phyloP scores from a whole-genome alignment of 2,797 vertebrate species.

The Nothura maculosa region DNA sequence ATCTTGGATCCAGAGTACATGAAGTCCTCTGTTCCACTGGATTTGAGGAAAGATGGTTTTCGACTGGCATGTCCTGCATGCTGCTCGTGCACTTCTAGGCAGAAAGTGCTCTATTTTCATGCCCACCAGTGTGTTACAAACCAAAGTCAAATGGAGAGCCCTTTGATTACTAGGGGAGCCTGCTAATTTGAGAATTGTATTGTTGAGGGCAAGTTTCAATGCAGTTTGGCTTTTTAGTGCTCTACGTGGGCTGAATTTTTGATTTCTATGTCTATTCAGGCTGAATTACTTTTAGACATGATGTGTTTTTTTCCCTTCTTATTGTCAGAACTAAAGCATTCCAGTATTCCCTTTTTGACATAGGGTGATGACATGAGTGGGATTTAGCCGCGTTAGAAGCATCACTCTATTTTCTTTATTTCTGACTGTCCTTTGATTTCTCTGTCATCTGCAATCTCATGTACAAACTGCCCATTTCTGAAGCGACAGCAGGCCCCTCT shows the following conservation, averaged over 20 bases:
- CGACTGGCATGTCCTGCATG: accelerated
- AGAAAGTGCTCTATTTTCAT: neutral
- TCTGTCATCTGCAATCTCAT: neutral
- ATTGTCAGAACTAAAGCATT: neutral
- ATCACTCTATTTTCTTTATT: neutral
- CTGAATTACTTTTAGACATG: neutral
- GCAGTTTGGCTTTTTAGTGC: neutral
- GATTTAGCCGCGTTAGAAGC: neutral
- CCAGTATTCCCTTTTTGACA: neutral
- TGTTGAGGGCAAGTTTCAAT: neutral
- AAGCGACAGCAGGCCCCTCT: neutral
- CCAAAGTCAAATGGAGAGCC: neutral
- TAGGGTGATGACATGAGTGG: neutral
- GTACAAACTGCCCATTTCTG: neutral
- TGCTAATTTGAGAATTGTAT: neutral
- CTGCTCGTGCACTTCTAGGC: neutral
- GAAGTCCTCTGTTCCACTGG: accelerated
- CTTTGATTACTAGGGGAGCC: neutral
- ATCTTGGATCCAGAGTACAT: accelerated
- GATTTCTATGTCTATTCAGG: neutral
- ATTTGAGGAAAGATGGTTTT: neutral
- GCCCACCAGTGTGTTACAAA: neutral
- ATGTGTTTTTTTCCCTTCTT: neutral
- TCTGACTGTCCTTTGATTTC: neutral
- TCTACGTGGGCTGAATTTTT: accelerated